Evolutionary conservation across 2,797 vertebrate species (phyloP).

Genomic region (Pangasius mekongensis): DNA sequence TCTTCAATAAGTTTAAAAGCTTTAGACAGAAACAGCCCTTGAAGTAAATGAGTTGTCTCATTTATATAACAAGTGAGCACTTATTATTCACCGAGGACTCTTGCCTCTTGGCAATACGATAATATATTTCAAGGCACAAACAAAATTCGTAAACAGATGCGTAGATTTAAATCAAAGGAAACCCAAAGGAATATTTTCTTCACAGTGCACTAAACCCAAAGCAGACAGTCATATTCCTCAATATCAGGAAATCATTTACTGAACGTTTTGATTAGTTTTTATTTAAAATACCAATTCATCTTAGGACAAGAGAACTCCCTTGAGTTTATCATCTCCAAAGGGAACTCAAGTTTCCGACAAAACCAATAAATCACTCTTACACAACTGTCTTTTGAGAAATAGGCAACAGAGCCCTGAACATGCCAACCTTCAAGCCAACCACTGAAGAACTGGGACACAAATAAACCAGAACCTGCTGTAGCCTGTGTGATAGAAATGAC

Average conservation of each 20-base stretch:
- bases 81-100: conserved; percentile 31
- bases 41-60: conserved; percentile 30
- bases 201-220: conserved; percentile 13
- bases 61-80: conserved; percentile 33
- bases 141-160: conserved; percentile 8
- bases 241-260: conserved; percentile 12
- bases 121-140: conserved; percentile 21
- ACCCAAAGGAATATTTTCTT: conserved; percentile 1
- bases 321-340: conserved; percentile 3
- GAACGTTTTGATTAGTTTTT: not conserved
- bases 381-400: not conserved
- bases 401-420: not conserved
- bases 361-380: not conserved
- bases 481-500: not conserved
- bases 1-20: conserved; percentile 29
- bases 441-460: not conserved
- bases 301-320: not conserved
- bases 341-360: not conserved
- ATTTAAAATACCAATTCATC: not conserved
- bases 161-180: conserved; percentile 9
- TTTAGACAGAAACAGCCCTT: conserved; percentile 12
- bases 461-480: not conserved
- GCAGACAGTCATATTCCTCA: not conserved
- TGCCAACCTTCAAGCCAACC: not conserved
- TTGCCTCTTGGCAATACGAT: conserved; percentile 11